Conservation (phyloP, 2,888 invertebrate species). For the Campoletis raptor region DNA sequence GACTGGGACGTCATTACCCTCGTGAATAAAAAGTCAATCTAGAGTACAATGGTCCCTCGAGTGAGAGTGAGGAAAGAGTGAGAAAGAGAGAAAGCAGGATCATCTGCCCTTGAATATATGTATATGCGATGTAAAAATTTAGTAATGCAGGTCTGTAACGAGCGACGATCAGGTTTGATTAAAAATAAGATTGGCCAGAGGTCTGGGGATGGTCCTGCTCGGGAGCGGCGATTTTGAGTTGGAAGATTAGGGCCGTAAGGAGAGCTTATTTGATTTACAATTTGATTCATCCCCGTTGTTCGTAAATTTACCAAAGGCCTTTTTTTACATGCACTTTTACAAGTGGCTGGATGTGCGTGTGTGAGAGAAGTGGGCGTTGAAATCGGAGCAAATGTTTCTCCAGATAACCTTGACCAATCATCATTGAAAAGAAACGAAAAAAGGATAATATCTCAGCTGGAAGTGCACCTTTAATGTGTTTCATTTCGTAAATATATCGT, state of each 20-base stretch:
- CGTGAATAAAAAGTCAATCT: slow-evolving; percentile 81
- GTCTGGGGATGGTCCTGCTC: slow-evolving; percentile 55
- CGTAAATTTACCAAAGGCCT: slow-evolving; percentile 40
- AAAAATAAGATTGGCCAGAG: slow-evolving; percentile 79
- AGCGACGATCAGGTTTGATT: slow-evolving; percentile 76
- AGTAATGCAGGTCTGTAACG: slow-evolving; percentile 68
- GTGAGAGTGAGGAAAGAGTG: slow-evolving; percentile 40
- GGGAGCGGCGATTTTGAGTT: slow-evolving; percentile 75
- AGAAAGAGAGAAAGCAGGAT: slow-evolving; percentile 69
- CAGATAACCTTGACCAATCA: not conserved
- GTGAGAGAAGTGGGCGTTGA: slow-evolving; percentile 15
- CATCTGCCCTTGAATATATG: slow-evolving; percentile 77
- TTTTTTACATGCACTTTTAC: not conserved
- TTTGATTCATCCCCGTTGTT: slow-evolving; percentile 73
- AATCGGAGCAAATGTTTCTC: slow-evolving; percentile 62
- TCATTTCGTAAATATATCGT: slow-evolving; percentile 51
- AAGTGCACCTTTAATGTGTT: slow-evolving; percentile 51
- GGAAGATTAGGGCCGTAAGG: slow-evolving; percentile 76
- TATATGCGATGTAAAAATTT: slow-evolving; percentile 69
- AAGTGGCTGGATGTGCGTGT: not conserved
- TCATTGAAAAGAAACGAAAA: slow-evolving; percentile 13
- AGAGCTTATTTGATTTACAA: slow-evolving; percentile 79
- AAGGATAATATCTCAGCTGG: slow-evolving; percentile 48
- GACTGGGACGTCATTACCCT: slow-evolving; percentile 77
- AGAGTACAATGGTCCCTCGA: slow-evolving; percentile 77